These are phyloP conservation scores for Drosophila algonquin DNA, from an alignment of 2,888 invertebrate genomes.

Conservation along the genomic window DNA sequence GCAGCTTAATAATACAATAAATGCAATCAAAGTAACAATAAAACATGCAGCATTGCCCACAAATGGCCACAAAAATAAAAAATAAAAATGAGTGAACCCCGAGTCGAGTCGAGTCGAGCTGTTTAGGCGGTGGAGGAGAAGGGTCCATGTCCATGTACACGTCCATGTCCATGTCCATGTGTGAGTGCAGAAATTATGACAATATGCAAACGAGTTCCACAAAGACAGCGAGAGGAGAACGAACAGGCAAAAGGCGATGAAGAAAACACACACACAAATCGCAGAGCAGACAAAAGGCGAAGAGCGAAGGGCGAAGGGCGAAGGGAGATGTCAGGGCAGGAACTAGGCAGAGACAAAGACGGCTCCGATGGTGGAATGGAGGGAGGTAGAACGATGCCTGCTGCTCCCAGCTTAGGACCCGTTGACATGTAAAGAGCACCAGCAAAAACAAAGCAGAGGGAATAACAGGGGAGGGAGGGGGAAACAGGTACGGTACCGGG, in stretches of 20 bases:
- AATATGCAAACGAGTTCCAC: conserved; percentile 80
- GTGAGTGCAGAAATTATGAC: conserved; percentile 74
- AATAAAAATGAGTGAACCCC: conserved; percentile 45
- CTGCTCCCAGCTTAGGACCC: conserved; percentile 61
- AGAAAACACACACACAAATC: conserved; percentile 29
- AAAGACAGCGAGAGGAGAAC: conserved; percentile 53
- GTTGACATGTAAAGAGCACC: conserved; percentile 71
- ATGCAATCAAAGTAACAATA: conserved; percentile 82
- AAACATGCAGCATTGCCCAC: conserved; percentile 80
- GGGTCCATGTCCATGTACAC: conserved; percentile 41
- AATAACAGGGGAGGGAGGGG: conserved; percentile 38
- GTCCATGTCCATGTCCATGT: conserved; percentile 39
- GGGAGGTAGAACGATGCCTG: conserved; percentile 44
- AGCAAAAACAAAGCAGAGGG: conserved; percentile 47
- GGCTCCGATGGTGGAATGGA: conserved; percentile 6
- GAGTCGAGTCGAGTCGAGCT: conserved; percentile 50
- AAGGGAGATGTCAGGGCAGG: conserved; percentile 52
- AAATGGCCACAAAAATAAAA: conserved; percentile 67
- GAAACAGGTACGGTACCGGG: conserved; percentile 41
- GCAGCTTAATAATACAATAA: conserved; percentile 81
- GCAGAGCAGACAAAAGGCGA: conserved; percentile 43
- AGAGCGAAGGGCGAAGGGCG: conserved; percentile 46
- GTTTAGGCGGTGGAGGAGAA: conserved; percentile 61
- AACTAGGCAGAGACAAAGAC: conserved; percentile 3
- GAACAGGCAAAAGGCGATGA: conserved; percentile 57